A percentile compares a stretch with the other conserved stretches of the same genome.
Evolutionary conservation across 2,888 invertebrate genomes (phyloP).

Genomic region (Amphimallon solstitiale): DNA sequence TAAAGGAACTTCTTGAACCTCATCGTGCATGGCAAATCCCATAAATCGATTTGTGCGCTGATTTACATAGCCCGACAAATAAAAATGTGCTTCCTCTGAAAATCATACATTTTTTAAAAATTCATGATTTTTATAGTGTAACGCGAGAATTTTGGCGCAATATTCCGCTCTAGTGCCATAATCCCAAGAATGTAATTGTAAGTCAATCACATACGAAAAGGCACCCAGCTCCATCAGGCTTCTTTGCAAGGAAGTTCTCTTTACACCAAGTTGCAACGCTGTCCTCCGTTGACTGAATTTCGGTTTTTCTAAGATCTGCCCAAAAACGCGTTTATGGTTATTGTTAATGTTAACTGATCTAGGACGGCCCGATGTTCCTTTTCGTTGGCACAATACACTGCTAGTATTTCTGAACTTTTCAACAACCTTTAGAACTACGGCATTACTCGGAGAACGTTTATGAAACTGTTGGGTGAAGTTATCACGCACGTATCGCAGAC

Average conservation of each 20-base stretch:
- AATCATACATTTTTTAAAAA: conserved; percentile 2
- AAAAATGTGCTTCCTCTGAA: conserved; percentile 18
- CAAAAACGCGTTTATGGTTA: conserved; percentile 26
- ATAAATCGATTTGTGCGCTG: conserved; percentile 21
- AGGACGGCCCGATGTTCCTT: conserved; percentile 9
- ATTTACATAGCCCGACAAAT: conserved; percentile 11
- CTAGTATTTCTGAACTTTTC: no score
- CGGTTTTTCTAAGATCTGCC: conserved; percentile 10
- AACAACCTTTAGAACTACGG: no score
- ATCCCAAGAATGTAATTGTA: neutral
- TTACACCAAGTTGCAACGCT: conserved; percentile 15
- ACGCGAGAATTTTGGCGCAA: neutral
- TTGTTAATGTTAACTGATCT: conserved; percentile 19
- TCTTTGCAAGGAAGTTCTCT: neutral
- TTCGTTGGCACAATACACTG: no score
- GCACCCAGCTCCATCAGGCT: neutral
- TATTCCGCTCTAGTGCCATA: conserved; percentile 17
- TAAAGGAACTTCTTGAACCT: no score
- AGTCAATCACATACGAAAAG: neutral
- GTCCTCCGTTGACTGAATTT: neutral
- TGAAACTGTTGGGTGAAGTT: no score
- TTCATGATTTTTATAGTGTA: conserved; percentile 5
- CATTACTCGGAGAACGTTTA: no score
- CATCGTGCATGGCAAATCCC: neutral
- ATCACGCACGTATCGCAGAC: no score